Evolutionary conservation across 53 echinoderm and acorn worm species (phyloP), one percentile per base, ranked within the genome.

Genomic region (Actinopyga echinites): DNA sequence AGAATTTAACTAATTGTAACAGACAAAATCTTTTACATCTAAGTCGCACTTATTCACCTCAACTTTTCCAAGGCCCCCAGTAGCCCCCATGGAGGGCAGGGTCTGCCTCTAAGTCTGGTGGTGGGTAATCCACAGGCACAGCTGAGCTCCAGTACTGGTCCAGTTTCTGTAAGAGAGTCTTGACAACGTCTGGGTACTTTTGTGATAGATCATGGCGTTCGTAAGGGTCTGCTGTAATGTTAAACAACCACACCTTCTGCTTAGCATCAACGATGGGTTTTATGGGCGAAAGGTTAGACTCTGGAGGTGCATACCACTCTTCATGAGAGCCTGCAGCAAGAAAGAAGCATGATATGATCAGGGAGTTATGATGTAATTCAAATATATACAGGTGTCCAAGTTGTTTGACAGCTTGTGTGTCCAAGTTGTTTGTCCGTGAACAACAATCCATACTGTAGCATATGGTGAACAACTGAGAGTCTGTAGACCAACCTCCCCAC

Each of bases 1-100:
- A 49, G 17, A 49, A 49, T 15, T 49, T 15, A 8, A 40, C 40
- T 10, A 0, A 40, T 40, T 40, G 10, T 8, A 40, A 40, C 10
- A 8, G 10, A 40, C 8, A 40, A 40, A 40, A 40, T n/a, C n/a
- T n/a, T n/a, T 40, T 8, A 2, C 40, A 40, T 17, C 17, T 49
- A 13, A 49, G 49, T 15, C 49, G 1, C 17, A 15, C 13, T 6
- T 49, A 22, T 69, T 19, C 21, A 25, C 24, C 49, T 77, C 49
- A 77, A 7, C 8, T 20, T 38, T 56, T 82, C 90, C 92, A 95
- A 7, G 95, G 95, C 30, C 78, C 75, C 95, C 95, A 95, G 56
- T 82, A 43, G 20, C 89, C 87, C 7, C 88, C 92, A 75, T 85
- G 89, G 2, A 82, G 57, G 30, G 85, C 43, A 32, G 95, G 95